Percentiles rank a stretch among this genome's conserved stretches.
Evolutionary conservation across 2,113 vertebrate species (phyloP).

Genomic region (Centrocercus urophasianus): DNA sequence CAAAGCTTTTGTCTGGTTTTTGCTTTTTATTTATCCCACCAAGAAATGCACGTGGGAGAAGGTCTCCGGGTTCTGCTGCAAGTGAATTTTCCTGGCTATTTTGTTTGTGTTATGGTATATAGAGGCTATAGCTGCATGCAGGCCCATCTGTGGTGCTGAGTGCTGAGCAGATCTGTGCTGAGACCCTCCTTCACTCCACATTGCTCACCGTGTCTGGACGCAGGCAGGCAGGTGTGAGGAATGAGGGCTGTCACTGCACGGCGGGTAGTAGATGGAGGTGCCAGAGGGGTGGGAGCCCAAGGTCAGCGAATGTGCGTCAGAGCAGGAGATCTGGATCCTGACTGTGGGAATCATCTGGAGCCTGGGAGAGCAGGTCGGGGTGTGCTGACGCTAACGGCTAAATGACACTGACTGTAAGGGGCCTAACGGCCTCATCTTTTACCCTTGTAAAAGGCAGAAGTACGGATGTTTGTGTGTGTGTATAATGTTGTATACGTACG

Average conservation of each 20-base stretch:
- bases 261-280: not conserved
- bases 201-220: not conserved
- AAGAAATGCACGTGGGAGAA: not conserved
- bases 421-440: not conserved
- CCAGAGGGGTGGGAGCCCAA: not conserved
- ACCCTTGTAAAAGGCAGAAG: not conserved
- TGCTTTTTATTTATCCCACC: not conserved
- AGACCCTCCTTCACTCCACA: not conserved
- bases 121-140: not conserved
- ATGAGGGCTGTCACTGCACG: not conserved
- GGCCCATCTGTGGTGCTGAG: not conserved
- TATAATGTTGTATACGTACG: not conserved
- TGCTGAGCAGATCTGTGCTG: not conserved
- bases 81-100: not conserved
- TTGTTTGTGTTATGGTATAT: not conserved
- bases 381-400: not conserved
- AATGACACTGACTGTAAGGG: rapidly evolving
- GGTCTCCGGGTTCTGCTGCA: not conserved
- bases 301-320: not conserved
- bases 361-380: not conserved
- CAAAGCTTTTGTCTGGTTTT: not conserved
- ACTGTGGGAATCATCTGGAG: not conserved
- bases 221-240: constrained; percentile 37
- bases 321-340: not conserved
- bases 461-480: rapidly evolving